These are phyloP conservation scores for Trisateles emortualis DNA, from an alignment of 2,888 invertebrate species.

Conservation along the genomic window DNA sequence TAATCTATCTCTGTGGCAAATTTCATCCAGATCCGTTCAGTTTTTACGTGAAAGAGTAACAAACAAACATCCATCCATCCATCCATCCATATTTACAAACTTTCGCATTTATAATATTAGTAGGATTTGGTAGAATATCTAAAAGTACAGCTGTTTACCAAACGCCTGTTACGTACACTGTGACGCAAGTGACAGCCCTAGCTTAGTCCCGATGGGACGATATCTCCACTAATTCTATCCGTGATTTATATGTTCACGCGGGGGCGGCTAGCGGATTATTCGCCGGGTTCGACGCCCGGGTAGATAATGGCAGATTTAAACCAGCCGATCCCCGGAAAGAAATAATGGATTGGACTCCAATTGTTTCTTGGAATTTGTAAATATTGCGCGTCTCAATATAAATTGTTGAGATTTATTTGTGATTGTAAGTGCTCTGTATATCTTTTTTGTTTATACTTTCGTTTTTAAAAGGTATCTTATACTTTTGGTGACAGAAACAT, in stretches of 20 bases:
- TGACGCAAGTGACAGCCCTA: constrained; percentile 38
- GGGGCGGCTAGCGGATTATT: constrained; percentile 47
- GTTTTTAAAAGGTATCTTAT: neutral
- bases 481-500: neutral
- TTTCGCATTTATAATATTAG: no score
- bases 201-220: constrained; percentile 32
- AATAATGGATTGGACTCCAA: constrained; percentile 49
- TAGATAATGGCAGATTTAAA: constrained; percentile 51
- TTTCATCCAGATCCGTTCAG: no score
- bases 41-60: no score
- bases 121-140: no score
- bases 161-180: neutral
- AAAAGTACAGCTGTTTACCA: no score
- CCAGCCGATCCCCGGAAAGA: constrained; percentile 39
- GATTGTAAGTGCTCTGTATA: constrained; percentile 1
- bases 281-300: constrained; percentile 48
- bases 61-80: no score
- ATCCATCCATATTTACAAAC: no score
- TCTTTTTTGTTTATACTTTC: constrained; percentile 1
- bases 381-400: constrained; percentile 30
- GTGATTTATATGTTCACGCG: constrained; percentile 53
- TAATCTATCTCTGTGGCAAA: no score
- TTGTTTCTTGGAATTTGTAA: constrained; percentile 42
- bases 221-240: constrained; percentile 52
- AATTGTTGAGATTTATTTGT: constrained; percentile 19